A percentile compares a stretch with the other conserved stretches of the same genome.
phyloP scores from a whole-genome alignment of 2,113 vertebrate genomes.

The Axis porcinus region DNA sequence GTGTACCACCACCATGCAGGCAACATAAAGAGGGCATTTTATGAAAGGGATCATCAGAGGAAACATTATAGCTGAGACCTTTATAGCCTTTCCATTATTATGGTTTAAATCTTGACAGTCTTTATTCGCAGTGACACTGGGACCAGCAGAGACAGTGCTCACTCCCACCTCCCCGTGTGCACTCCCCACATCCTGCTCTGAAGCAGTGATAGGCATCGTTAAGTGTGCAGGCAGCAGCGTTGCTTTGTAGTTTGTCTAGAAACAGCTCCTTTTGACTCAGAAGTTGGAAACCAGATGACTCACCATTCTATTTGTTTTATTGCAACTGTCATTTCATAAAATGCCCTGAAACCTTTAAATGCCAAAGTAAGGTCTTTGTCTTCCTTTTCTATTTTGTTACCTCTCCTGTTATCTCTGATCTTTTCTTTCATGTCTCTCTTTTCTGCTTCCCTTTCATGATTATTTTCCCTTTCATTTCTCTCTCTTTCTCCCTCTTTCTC shows the following conservation, averaged over 20 bases:
- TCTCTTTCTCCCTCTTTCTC: not conserved
- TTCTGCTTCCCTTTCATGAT: conserved; percentile 24
- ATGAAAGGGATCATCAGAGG: conserved; percentile 81
- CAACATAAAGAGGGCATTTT: conserved; percentile 78
- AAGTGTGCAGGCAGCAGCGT: conserved; percentile 64
- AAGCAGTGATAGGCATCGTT: conserved; percentile 65
- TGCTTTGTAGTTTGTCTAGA: conserved; percentile 75
- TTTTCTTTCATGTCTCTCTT: conserved; percentile 15
- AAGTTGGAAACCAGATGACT: conserved; percentile 79
- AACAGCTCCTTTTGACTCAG: conserved; percentile 78
- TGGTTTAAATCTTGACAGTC: conserved; percentile 82
- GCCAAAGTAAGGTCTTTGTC: conserved; percentile 16
- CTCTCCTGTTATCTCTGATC: not conserved
- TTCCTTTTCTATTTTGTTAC: conserved; percentile 17
- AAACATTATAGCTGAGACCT: conserved; percentile 80
- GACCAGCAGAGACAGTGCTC: conserved; percentile 70
- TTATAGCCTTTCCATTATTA: conserved; percentile 83
- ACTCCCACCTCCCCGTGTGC: conserved; percentile 60
- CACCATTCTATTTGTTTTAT: conserved; percentile 76
- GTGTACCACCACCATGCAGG: conserved; percentile 70
- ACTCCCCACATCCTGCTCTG: conserved; percentile 77
- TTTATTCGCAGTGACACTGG: conserved; percentile 78
- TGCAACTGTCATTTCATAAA: conserved; percentile 78
- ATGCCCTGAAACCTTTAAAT: conserved; percentile 71
- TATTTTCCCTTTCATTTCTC: conserved; percentile 34